These are phyloP conservation scores for Drosophila albomicans DNA, from an alignment of 1,140 invertebrate genomes.

Conservation along the genomic window DNA sequence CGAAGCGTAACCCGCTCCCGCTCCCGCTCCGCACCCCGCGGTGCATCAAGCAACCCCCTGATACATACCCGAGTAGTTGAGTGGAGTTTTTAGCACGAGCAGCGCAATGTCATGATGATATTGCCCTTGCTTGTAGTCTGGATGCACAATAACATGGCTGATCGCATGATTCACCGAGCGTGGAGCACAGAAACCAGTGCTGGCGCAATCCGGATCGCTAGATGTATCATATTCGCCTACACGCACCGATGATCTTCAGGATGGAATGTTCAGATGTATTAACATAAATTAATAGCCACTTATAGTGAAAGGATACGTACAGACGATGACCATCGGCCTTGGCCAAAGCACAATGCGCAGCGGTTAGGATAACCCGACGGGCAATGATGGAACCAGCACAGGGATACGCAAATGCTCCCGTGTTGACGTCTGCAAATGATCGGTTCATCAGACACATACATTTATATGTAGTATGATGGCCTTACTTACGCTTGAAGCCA, in stretches of 20 bases:
- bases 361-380: constrained; percentile 87
- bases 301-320: constrained; percentile 84
- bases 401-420: constrained; percentile 87
- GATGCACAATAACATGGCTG: constrained; percentile 89
- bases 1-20: constrained; percentile 54
- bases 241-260: constrained; percentile 86
- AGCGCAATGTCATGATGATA: constrained; percentile 90
- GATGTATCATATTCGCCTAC: constrained; percentile 88
- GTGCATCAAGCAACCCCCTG: neutral
- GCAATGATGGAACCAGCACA: constrained; percentile 90
- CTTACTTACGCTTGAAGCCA: constrained; percentile 88
- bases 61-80: constrained; percentile 88
- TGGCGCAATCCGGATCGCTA: constrained; percentile 88
- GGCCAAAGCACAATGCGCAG: constrained; percentile 89
- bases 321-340: constrained; percentile 89
- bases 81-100: constrained; percentile 87
- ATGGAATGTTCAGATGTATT: constrained; percentile 45
- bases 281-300: neutral
- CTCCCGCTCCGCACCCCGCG: neutral
- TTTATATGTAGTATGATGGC: too few relatives aligned
- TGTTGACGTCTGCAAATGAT: constrained; percentile 86
- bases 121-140: constrained; percentile 88
- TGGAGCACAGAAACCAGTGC: constrained; percentile 88
- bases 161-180: constrained; percentile 88
- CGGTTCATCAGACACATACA: neutral